phyloP scores from a whole-genome alignment of 92 coral and sea anemone genomes.

The Epizoanthus rinbou region DNA sequence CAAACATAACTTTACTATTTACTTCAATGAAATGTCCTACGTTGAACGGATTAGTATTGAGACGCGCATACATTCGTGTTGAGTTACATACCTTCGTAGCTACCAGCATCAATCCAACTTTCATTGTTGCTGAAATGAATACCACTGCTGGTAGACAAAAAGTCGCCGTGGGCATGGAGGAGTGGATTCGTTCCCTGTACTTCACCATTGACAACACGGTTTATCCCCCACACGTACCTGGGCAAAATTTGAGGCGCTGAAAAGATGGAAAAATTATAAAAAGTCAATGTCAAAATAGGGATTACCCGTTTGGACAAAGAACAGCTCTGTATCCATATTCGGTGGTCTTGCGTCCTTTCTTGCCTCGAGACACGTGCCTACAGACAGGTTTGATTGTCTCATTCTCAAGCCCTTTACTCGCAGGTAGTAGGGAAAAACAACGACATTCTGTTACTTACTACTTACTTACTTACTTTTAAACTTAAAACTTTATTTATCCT shows the following conservation, averaged over 20 bases:
- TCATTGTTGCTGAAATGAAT: constrained; percentile 79
- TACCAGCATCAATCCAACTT: constrained; percentile 97
- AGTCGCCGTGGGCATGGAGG: constrained; percentile 83
- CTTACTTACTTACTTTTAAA: too few species aligned
- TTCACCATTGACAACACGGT: constrained; percentile 80
- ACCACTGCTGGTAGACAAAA: constrained; percentile 78
- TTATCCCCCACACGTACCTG: constrained; percentile 82
- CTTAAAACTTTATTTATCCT: too few species aligned
- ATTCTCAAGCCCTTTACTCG: too few species aligned
- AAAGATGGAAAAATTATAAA: too few species aligned
- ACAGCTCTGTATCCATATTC: too few species aligned
- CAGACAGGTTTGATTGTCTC: too few species aligned
- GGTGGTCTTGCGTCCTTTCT: too few species aligned
- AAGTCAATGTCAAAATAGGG: too few species aligned
- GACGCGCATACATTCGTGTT: not conserved
- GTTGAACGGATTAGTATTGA: not conserved
- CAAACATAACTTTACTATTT: not conserved
- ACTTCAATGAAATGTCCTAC: not conserved
- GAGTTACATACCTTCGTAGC: constrained; percentile 71
- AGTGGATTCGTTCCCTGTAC: constrained; percentile 74
- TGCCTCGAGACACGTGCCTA: too few species aligned
- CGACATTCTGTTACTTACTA: too few species aligned
- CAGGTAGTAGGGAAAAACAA: not conserved
- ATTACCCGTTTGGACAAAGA: too few species aligned
- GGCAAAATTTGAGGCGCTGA: constrained; percentile 88